These are phyloP conservation scores for Hippopotamus amphibius DNA, from an alignment of 2,113 vertebrate genomes.

Conservation along the genomic window DNA sequence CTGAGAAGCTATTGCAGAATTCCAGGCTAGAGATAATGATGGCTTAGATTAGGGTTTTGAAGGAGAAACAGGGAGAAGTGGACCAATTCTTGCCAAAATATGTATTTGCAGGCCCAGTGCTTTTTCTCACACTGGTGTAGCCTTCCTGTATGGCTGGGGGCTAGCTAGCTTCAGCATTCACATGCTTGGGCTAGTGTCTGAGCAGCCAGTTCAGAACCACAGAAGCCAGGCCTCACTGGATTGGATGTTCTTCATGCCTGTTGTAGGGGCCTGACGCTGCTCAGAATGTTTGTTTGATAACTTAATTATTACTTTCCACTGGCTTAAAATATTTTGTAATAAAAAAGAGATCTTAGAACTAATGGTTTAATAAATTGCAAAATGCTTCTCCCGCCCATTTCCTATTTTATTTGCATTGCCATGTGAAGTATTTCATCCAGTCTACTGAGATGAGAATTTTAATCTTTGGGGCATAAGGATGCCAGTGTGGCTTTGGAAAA, in stretches of 20 bases:
- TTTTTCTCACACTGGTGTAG: not conserved
- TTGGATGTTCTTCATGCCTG: not conserved
- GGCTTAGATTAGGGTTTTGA: not conserved
- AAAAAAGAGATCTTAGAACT: not conserved
- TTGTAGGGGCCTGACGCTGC: not conserved
- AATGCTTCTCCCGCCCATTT: not conserved
- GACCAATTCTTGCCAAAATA: conserved; percentile 12
- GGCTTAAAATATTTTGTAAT: conserved; percentile 43
- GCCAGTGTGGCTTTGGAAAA: conserved; percentile 18
- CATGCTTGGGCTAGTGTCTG: not conserved
- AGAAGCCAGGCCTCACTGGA: not conserved
- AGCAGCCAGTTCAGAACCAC: not conserved
- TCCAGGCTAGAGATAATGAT: not conserved
- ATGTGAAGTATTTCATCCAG: not conserved
- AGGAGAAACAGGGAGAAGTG: conserved; percentile 7
- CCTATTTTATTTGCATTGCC: not conserved
- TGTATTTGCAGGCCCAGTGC: not conserved
- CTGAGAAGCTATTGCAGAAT: not conserved
- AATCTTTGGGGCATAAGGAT: not conserved
- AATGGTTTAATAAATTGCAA: conserved; percentile 2
- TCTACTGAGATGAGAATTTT: conserved; percentile 24
- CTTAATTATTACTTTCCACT: not conserved
- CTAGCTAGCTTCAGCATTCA: not conserved
- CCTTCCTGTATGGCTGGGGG: not conserved
- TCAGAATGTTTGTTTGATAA: conserved; percentile 4